These are phyloP conservation scores for Trididemnum clinides DNA, from an alignment of 23 tunicate species.

Conservation along the genomic window DNA sequence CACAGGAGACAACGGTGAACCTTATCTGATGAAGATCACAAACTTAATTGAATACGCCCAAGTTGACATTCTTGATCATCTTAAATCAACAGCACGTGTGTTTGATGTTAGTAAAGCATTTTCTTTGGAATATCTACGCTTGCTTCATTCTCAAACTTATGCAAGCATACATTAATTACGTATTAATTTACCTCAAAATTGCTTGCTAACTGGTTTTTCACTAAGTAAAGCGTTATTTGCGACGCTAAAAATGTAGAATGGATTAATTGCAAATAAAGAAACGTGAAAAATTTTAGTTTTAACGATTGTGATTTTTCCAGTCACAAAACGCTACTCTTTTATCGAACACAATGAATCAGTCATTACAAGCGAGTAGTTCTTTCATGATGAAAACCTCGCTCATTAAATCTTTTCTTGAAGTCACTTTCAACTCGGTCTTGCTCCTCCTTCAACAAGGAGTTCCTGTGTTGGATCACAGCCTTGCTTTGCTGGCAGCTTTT, in stretches of 20 bases:
- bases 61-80: constrained; percentile 24
- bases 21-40: neutral
- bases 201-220: no score
- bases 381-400: neutral
- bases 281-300: no score
- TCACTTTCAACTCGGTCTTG: neutral
- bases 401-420: neutral
- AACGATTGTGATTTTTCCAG: no score
- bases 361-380: neutral
- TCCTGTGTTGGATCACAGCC: constrained; percentile 30
- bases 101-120: constrained; percentile 10
- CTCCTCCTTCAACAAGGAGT: constrained; percentile 1
- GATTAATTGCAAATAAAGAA: no score
- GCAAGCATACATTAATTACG: no score
- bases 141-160: neutral
- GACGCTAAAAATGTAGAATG: no score
- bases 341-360: neutral
- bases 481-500: constrained; percentile 17
- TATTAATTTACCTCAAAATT: neutral
- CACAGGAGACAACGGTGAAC: no score
- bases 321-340: neutral
- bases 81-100: constrained; percentile 7
- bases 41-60: neutral
- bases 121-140: no score
- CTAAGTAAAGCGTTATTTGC: no score